Percentiles rank a stretch among this genome's conserved stretches.
These are phyloP conservation scores for Cosmia pyralina DNA, from an alignment of 2,888 invertebrate species.

Conservation along the genomic window DNA sequence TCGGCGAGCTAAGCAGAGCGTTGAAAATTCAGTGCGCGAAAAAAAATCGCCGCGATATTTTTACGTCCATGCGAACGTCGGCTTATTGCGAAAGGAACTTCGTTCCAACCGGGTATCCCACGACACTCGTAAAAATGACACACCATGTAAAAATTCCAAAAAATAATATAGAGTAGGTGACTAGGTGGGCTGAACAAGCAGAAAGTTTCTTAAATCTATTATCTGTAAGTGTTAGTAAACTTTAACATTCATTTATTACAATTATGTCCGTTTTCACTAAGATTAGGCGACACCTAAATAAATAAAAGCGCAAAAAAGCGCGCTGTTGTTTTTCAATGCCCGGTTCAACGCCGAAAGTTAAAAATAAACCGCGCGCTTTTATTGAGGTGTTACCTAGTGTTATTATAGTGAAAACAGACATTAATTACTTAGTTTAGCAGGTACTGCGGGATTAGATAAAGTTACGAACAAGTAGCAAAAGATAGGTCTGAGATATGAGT, in stretches of 20 bases:
- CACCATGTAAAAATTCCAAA: constrained; percentile 28
- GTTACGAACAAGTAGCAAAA: not conserved
- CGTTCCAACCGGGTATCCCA: too few species aligned
- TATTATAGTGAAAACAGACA: not conserved
- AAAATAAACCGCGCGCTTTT: not conserved
- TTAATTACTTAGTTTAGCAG: not conserved
- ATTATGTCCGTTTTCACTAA: not conserved
- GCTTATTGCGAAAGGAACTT: too few species aligned
- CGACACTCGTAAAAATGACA: too few species aligned
- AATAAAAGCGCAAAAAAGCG: not conserved
- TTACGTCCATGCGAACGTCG: too few species aligned
- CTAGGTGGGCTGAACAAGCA: constrained; percentile 34
- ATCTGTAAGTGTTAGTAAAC: constrained; percentile 3
- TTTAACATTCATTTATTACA: constrained; percentile 8
- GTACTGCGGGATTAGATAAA: not conserved
- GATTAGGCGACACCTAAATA: not conserved
- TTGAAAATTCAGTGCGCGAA: too few species aligned
- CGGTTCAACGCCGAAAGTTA: too few species aligned
- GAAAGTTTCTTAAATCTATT: constrained; percentile 16
- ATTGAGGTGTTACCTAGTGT: not conserved
- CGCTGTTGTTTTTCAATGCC: not conserved
- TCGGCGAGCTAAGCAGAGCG: too few species aligned
- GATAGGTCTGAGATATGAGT: not conserved
- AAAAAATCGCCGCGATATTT: too few species aligned
- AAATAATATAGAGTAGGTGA: constrained; percentile 25